Evolutionary conservation across 2,113 vertebrate species (phyloP).

Genomic region (Carlito syrichta): DNA sequence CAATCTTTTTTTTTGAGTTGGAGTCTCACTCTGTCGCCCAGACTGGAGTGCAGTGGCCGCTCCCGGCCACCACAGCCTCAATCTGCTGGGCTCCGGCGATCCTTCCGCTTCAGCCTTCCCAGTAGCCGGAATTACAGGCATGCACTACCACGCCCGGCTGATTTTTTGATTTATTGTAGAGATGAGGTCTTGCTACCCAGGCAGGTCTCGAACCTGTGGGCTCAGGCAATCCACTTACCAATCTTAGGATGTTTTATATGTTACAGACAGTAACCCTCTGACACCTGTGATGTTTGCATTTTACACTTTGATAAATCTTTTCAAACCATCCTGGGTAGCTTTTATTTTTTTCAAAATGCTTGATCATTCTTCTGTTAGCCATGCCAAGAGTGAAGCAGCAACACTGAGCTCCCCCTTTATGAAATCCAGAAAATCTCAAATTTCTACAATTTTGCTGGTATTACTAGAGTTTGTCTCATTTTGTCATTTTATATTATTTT

Average conservation of each 20-base stretch:
- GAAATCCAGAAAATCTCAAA: neutral
- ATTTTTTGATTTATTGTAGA: too few species aligned
- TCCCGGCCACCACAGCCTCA: too few species aligned
- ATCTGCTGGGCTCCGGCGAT: too few species aligned
- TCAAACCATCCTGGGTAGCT: neutral
- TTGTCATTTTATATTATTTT: neutral
- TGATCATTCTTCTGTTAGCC: neutral
- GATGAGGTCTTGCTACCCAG: too few species aligned
- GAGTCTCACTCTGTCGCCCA: too few species aligned
- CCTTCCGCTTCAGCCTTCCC: too few species aligned
- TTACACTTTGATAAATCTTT: neutral
- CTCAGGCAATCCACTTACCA: too few species aligned
- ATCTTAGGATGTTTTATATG: neutral
- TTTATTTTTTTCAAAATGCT: neutral
- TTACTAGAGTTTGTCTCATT: neutral
- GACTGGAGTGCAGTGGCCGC: too few species aligned
- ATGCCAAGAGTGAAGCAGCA: neutral
- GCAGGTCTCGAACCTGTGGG: too few species aligned
- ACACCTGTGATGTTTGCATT: neutral
- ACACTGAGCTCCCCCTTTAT: neutral
- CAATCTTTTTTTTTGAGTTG: too few species aligned
- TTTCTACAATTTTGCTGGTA: neutral
- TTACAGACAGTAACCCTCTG: neutral
- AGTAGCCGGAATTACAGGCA: too few species aligned
- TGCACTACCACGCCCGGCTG: too few species aligned